Base-by-base conservation (phyloP, 1,140 invertebrate genomes). In the Bilobella aurantiaca region DNA sequence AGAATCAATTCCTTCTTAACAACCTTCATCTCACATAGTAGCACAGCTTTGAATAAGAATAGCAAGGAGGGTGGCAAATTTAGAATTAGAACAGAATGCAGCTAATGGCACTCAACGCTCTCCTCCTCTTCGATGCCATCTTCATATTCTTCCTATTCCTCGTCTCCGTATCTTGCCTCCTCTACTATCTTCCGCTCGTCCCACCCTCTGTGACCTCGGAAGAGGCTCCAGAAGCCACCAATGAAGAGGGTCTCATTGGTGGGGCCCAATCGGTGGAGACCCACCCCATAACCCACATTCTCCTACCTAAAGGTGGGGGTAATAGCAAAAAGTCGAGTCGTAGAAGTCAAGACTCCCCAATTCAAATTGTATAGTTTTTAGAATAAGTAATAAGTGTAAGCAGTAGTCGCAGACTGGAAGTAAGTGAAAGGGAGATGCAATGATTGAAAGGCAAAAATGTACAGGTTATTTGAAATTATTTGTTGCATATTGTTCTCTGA, bases 121-220 rank as follows among this genome's bases (percentile, higher is more conserved):
- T 89, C 75, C 84, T 89, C 80, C 88, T 89, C 86, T 89, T 89
- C 82, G 86, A 89, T 79, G 82, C 88, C 75, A 87, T 89, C 76
- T 89, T 89, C 81, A 81, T 88, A 78, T 89, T 89, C 79, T 89
- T 89, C 78, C 81, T 89, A 73, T 89, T 89, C 78, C 83, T 89
- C 73, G 84, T 89, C 71, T 87, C 85, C 49, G 86, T 89, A 64
- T 88, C 87, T 65, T 89, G 87, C 74, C 79, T 89, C 69, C 85
- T 87, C 70, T 88, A 89, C 76, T 89, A 88, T 75, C 81, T 88
- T 75, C 87, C 87, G 74, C 79, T 30, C 77, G 81, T 66, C 63
- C 75, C 42, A 72, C 76, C 66, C 73, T 53, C 69, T 5, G 65
- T 69, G 62, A 74, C 31, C 70, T 74, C 30, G 71, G 74, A 60